Base-by-base conservation (phyloP, 2,113 vertebrate genomes). In the Anhinga anhinga region DNA sequence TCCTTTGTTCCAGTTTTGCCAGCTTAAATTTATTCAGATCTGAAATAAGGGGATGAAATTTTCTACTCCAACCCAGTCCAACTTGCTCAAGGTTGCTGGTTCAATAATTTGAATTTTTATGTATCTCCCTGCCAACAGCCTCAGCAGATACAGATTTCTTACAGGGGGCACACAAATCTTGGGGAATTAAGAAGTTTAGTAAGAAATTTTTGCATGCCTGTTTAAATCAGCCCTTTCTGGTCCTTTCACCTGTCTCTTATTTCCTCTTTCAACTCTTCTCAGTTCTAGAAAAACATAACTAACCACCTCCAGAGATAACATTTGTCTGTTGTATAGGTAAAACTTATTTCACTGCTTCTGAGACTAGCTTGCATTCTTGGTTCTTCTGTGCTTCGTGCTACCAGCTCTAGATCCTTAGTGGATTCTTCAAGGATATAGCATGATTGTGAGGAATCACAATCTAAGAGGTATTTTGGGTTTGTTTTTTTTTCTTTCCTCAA, bases 1-100 rank as follows among this genome's bases (percentile, higher is more conserved):
- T 91, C 12, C 30, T 95, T 90, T 94, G 82, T 94, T 92, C 47
- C 52, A 84, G 52, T 89, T 95, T 92, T 87, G 40, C 44, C 72
- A 79, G 22, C 19, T 82, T 74, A 93, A 88, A 73, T 3, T 63
- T 94, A 88, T 34, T 63, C 63, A 84, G 61, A 88, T 88, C 45
- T 94, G 62, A 95, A 92, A 84, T 3, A 71, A 88, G 42, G 2
- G 53, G 49, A 67, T 67, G 69, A 88, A 83, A 71, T 78, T 82
- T 86, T 82, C 76, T 86, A 3, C 27, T 81, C 65, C 26, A 88
- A 42, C 4, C 2, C 65, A 84, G 44, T 49, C 44, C 59, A 74
- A 67, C 27, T 84, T 92, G 69, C 65, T 95, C 69, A 78, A 82
- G 72, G 40, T 44, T 44, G 42, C 34, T 89, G 32, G 44, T 78